These are phyloP conservation scores for Manis javanica DNA, from an alignment of 2,797 vertebrate species.

Conservation along the genomic window DNA sequence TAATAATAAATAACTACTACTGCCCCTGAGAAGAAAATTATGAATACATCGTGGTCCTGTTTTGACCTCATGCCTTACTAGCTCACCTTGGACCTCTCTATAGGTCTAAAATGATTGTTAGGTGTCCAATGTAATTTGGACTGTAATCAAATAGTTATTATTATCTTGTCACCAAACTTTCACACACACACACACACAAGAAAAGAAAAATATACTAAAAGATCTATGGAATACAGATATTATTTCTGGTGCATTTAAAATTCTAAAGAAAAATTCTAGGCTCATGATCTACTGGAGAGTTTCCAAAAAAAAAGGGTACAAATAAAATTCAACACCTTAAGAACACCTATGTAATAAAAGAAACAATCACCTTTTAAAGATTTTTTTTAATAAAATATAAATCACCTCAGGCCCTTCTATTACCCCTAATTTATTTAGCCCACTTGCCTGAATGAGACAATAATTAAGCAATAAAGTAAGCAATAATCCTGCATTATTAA, in stretches of 20 bases:
- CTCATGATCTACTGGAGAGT: not conserved
- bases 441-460: not conserved
- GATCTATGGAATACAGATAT: not conserved
- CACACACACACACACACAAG: not conserved
- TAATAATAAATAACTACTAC: conserved; percentile 15
- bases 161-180: not conserved
- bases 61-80: not conserved
- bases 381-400: not conserved
- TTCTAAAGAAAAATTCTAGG: conserved; percentile 20
- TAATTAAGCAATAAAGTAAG: not conserved
- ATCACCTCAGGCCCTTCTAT: not conserved
- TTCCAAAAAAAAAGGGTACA: not conserved
- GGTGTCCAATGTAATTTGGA: not conserved
- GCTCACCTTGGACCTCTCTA: not conserved
- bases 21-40: not conserved
- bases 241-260: not conserved
- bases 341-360: not conserved
- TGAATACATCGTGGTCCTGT: not conserved
- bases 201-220: not conserved
- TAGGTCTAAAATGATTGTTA: not conserved
- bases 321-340: not conserved
- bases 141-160: conserved; percentile 3
- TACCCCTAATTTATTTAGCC: not conserved
- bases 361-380: not conserved
- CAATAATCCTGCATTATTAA: too few relatives aligned